Conservation (phyloP, 1,140 invertebrate genomes). For the Orius insidiosus region DNA sequence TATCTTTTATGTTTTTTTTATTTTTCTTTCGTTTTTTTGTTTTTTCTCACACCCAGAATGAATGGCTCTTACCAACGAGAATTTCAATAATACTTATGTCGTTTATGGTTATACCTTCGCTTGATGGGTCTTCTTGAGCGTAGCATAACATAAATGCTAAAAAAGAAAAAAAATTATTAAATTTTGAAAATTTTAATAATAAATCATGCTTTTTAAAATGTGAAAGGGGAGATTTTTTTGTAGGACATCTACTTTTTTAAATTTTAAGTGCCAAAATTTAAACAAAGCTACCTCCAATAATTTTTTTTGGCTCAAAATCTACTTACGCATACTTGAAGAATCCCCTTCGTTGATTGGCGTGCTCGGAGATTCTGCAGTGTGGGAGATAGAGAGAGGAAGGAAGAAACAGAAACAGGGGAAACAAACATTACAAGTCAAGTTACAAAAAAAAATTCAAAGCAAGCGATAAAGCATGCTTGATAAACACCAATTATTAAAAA, state of each 20-base stretch:
- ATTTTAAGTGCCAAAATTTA: too few species aligned
- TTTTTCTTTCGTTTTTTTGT: too few species aligned
- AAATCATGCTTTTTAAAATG: background rate
- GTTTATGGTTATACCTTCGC: constrained; percentile 53
- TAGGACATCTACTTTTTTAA: background rate
- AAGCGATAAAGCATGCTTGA: constrained; percentile 9
- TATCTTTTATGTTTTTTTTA: too few species aligned
- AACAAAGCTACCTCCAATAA: too few species aligned
- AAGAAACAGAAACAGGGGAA: constrained; percentile 21
- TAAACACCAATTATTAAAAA: too few species aligned
- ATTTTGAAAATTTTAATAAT: background rate
- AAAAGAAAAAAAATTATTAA: constrained; percentile 31
- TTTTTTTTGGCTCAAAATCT: constrained; percentile 20
- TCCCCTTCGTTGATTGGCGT: constrained; percentile 37
- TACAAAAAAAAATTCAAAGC: constrained; percentile 6
- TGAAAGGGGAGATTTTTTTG: background rate
- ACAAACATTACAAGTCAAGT: constrained; percentile 12
- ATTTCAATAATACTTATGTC: constrained; percentile 24
- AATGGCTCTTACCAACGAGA: constrained; percentile 22
- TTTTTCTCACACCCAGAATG: constrained; percentile 3
- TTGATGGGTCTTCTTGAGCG: constrained; percentile 72
- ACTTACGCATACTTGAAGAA: constrained; percentile 33
- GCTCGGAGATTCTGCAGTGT: constrained; percentile 30
- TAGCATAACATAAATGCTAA: constrained; percentile 83
- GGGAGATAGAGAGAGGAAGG: constrained; percentile 16